These are phyloP conservation scores for Leptestheria dahalacensis DNA, from an alignment of 1,140 invertebrate genomes.

Conservation along the genomic window DNA sequence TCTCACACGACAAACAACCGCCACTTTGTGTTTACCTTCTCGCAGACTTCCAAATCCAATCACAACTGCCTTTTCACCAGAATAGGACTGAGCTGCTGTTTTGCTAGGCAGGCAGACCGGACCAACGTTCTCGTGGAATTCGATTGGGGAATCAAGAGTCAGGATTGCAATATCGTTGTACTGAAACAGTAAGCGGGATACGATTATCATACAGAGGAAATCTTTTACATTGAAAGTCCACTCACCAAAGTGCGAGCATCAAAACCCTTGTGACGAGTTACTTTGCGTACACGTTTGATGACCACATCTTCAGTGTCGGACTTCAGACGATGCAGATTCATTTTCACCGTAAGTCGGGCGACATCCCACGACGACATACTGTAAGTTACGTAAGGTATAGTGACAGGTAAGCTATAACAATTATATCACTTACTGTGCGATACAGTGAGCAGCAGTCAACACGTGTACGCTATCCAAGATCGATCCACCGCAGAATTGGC, in stretches of 20 bases:
- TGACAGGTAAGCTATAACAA: neutral
- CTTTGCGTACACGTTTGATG: conserved; percentile 42
- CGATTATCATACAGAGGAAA: neutral
- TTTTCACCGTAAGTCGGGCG: conserved; percentile 53
- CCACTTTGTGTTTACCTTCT: conserved; percentile 38
- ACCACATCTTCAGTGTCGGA: conserved; percentile 30
- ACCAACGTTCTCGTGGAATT: conserved; percentile 53
- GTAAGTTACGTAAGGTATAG: conserved; percentile 24
- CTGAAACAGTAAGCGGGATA: conserved; percentile 35
- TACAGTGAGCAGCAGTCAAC: conserved; percentile 78
- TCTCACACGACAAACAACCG: neutral
- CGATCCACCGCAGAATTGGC: conserved; percentile 80
- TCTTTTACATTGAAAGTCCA: no score
- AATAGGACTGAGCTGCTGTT: conserved; percentile 37
- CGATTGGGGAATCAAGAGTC: conserved; percentile 58
- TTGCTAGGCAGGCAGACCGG: conserved; percentile 63
- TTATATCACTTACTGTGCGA: conserved; percentile 53
- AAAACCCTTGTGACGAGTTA: conserved; percentile 68
- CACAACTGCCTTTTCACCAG: conserved; percentile 54
- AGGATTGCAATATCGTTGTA: conserved; percentile 77
- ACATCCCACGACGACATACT: conserved; percentile 82
- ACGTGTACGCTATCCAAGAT: conserved; percentile 67
- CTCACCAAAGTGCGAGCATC: conserved; percentile 62
- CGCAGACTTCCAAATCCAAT: conserved; percentile 69
- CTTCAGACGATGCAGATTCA: conserved; percentile 69